These are phyloP conservation scores for Enchytraeus crypticus DNA, from an alignment of 2,888 invertebrate genomes.

Conservation along the genomic window DNA sequence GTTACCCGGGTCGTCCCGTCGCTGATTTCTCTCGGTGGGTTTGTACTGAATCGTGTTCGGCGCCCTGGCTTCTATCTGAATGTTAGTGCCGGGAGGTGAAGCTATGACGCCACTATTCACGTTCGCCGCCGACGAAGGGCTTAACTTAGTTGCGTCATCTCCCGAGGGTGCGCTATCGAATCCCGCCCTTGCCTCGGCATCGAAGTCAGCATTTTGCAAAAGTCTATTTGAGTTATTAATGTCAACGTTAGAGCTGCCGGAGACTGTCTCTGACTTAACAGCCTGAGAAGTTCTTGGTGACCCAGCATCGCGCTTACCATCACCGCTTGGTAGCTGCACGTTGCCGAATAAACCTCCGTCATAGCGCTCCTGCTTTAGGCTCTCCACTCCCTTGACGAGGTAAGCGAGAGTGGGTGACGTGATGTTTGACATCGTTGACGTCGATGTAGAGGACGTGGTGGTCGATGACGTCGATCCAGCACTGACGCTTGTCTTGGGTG, in stretches of 20 bases:
- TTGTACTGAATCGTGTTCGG: slow-evolving; percentile 97
- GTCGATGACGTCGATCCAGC: slow-evolving; percentile 35
- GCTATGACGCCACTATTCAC: neutral
- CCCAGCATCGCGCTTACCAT: neutral
- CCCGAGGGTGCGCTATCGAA: neutral
- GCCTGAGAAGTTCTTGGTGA: neutral
- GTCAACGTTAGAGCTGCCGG: neutral
- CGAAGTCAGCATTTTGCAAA: neutral
- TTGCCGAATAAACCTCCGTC: slow-evolving; percentile 48
- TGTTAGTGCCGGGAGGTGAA: slow-evolving; percentile 54
- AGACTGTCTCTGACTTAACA: neutral
- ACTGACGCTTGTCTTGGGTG: slow-evolving; percentile 37
- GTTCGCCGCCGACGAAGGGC: neutral
- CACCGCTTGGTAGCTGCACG: slow-evolving; percentile 34
- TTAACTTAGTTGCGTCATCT: neutral
- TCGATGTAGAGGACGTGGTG: slow-evolving; percentile 19
- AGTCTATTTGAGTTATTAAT: neutral
- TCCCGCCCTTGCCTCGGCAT: neutral
- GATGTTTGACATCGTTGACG: slow-evolving; percentile 40
- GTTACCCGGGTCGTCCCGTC: no score
- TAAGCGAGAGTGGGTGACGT: slow-evolving; percentile 47
- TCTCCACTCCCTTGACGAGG: slow-evolving; percentile 47
- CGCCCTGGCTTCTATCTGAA: slow-evolving; percentile 86
- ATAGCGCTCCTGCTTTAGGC: slow-evolving; percentile 40
- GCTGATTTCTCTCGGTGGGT: slow-evolving; percentile 60